Base-by-base conservation (phyloP, 2,888 invertebrate genomes). In the Leptodirus hochenwartii region DNA sequence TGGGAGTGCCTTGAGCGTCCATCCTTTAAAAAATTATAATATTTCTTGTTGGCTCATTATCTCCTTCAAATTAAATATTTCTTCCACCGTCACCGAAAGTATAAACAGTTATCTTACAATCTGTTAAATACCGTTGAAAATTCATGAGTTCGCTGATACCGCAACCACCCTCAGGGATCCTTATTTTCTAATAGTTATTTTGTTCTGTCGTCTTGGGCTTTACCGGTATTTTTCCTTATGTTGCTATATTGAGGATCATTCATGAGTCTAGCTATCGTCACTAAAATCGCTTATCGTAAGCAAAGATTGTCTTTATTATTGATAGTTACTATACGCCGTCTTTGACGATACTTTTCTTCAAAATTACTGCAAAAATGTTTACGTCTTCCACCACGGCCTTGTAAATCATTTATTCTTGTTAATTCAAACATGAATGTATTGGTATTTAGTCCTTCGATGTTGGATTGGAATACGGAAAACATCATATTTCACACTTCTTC, bases 381-480 rank as follows among this genome's bases (percentile, higher is more conserved):
- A 25, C 22, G 24, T 4, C 17, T 16, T 14, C n/a, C 29, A 11
- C 33, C 38, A 8, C 15, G 22, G n/a, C 31, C 34, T 20, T 12
- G 17, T 17, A 33, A 34, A 4, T 35, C 9, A 4, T 20, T 22
- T 2, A 36, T 36, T 12, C 33, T 32, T 17, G 37, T 36, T 10
- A 38, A 28, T 20, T 24, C 29, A 8, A 38, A 14, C 15, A 30
- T 31, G 29, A 37, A 43, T n/a, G 37, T 39, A 25, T 39, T 39
- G 1, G 38, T 33, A 13, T 29, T 35, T 2, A 39, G 17, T 1
- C 35, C 35, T 1, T 23, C 20, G 4, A 31, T 29, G 27, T 34
- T 37, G 14, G 28, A 29, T 25, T 34, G 34, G 15, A 27, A 33
- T 5, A 34, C 25, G 4, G 13, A 10, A 8, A 6, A 22, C 3